Percentiles rank a stretch among this genome's conserved stretches.
These are phyloP conservation scores for Notothenia coriiceps DNA, from an alignment of 2,113 vertebrate species.

Conservation along the genomic window DNA sequence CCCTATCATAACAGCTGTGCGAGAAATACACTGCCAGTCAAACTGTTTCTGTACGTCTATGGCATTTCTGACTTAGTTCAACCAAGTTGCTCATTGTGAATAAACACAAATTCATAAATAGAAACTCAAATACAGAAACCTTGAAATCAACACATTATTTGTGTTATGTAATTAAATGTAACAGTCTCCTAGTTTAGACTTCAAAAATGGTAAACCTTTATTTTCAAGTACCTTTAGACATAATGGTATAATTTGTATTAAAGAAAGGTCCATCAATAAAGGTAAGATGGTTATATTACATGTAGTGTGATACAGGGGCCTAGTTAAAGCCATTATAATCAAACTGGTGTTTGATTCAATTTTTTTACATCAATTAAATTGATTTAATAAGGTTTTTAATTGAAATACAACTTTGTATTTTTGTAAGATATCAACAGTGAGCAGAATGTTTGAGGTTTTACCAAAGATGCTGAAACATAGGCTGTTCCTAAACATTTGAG, in stretches of 20 bases:
- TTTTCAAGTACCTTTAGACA: background rate
- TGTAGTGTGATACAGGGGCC: background rate
- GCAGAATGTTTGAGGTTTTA: conserved; percentile 17
- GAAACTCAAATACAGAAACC: background rate
- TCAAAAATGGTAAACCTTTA: background rate
- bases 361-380: no score
- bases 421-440: background rate
- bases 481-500: conserved; percentile 30
- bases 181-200: background rate
- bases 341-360: background rate
- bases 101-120: background rate
- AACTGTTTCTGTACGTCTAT: conserved; percentile 24
- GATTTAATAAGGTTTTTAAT: background rate
- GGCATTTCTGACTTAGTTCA: background rate
- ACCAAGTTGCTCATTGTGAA: conserved; percentile 29
- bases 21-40: conserved; percentile 51
- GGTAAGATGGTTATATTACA: background rate
- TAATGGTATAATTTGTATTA: background rate
- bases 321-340: background rate
- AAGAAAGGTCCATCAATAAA: background rate
- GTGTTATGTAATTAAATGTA: no score
- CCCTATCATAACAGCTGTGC: conserved; percentile 60
- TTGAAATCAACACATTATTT: background rate
- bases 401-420: background rate
- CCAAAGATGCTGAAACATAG: background rate